These are phyloP conservation scores for Teleopsis dalmanni DNA, from an alignment of 1,140 invertebrate species.

Conservation along the genomic window DNA sequence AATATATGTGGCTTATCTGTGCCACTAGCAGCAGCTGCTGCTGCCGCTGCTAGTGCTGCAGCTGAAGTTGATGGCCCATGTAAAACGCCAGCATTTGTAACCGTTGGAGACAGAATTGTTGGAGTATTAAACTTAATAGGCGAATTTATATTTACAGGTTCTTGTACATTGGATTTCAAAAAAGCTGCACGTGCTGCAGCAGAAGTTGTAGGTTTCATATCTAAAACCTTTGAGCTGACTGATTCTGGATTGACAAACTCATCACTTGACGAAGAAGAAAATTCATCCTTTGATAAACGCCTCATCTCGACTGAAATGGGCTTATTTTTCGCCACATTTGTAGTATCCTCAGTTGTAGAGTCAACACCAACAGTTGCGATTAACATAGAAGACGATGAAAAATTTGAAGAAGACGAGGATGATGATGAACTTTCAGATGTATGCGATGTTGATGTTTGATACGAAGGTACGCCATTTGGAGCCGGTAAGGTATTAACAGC, in stretches of 20 bases:
- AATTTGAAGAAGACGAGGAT: conserved; percentile 32
- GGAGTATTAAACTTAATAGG: too few species aligned
- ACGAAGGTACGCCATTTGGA: conserved; percentile 1
- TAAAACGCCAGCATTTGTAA: background rate
- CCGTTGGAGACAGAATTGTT: too few species aligned
- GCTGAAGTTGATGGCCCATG: conserved; percentile 15
- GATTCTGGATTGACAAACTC: conserved; percentile 22
- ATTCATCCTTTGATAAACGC: conserved; percentile 59
- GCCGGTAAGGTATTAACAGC: conserved; percentile 9
- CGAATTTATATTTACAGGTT: too few species aligned
- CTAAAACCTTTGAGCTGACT: conserved; percentile 13
- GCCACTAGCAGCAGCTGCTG: conserved; percentile 10
- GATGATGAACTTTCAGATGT: conserved; percentile 20
- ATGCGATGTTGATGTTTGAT: conserved; percentile 7
- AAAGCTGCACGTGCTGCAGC: conserved; percentile 18
- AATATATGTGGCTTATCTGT: conserved; percentile 48
- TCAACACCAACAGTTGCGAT: conserved; percentile 18
- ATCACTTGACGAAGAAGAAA: conserved; percentile 45
- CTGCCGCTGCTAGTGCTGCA: conserved; percentile 2
- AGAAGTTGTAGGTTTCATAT: conserved; percentile 32
- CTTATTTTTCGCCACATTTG: background rate
- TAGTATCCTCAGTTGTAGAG: conserved; percentile 8
- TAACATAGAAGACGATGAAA: conserved; percentile 35
- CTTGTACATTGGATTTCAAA: background rate
- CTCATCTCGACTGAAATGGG: conserved; percentile 6